phyloP scores from a whole-genome alignment of 2,888 invertebrate genomes.

The Limnephilus lunatus region DNA sequence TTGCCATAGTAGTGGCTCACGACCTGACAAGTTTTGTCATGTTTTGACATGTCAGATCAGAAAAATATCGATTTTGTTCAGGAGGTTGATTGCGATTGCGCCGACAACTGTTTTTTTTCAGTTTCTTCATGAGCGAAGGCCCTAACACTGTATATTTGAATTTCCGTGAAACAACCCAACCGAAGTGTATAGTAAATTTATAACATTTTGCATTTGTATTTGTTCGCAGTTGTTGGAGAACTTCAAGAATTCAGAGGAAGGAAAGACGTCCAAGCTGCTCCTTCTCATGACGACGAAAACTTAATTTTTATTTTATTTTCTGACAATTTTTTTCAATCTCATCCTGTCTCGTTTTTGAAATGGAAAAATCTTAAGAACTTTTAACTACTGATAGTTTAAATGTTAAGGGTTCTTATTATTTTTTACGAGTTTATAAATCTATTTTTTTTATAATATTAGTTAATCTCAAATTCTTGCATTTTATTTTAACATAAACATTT shows the following conservation, averaged over 20 bases:
- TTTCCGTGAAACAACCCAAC: no score
- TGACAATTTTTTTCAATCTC: slow-evolving; percentile 5
- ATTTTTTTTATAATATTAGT: not conserved
- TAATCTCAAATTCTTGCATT: not conserved
- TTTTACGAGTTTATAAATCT: not conserved
- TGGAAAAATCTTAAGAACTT: not conserved
- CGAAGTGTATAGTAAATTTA: no score
- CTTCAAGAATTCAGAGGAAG: slow-evolving; percentile 64
- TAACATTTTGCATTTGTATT: slow-evolving; percentile 29
- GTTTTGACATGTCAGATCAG: no score
- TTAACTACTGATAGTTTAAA: not conserved
- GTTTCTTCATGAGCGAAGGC: no score
- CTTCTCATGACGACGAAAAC: slow-evolving; percentile 51
- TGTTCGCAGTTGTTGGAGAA: slow-evolving; percentile 63
- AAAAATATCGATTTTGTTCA: no score
- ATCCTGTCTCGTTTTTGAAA: not conserved
- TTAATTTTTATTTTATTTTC: not conserved
- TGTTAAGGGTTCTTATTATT: not conserved
- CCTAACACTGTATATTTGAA: no score
- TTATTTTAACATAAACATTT: not conserved
- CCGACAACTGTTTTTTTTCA: no score
- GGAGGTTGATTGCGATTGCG: no score
- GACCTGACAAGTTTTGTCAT: no score
- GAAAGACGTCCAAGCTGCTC: slow-evolving; percentile 61
- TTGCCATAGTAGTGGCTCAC: no score